A percentile compares a stretch with the other conserved stretches of the same genome.
Conservation (phyloP, 2,797 vertebrate species). For the Todus mexicanus region DNA sequence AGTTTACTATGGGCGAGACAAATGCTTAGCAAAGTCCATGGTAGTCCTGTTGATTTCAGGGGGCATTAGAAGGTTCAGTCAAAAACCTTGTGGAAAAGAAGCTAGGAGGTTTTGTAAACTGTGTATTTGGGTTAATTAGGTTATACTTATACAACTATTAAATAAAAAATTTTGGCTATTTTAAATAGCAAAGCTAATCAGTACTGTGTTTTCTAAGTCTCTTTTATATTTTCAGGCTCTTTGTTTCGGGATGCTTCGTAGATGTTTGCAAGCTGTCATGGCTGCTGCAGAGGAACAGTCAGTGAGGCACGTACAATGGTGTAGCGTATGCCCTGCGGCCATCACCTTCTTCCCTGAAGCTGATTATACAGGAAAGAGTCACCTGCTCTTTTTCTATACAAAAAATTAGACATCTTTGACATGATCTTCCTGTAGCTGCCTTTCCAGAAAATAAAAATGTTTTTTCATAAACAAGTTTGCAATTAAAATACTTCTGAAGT, state of each 20-base stretch:
- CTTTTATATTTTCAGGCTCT: background rate
- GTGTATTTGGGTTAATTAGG: background rate
- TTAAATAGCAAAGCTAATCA: background rate
- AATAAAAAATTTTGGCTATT: background rate
- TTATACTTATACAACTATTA: background rate
- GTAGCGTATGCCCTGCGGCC: rapidly evolving
- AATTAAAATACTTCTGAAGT: background rate
- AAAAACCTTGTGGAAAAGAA: background rate
- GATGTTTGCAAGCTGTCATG: background rate
- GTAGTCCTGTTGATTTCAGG: background rate
- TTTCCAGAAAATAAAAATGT: background rate
- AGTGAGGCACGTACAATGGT: background rate
- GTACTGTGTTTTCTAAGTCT: background rate
- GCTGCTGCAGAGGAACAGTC: background rate
- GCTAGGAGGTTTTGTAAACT: background rate
- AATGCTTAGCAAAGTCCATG: background rate
- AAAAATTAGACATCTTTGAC: background rate
- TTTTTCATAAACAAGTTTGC: background rate
- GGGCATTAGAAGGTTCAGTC: background rate
- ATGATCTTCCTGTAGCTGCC: background rate
- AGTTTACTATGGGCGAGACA: background rate
- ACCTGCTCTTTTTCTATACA: background rate
- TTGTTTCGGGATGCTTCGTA: background rate
- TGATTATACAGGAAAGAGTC: background rate
- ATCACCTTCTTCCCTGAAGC: background rate